Evolutionary conservation across 2,888 invertebrate species (phyloP).

Genomic region (Zygogramma bicolorata): DNA sequence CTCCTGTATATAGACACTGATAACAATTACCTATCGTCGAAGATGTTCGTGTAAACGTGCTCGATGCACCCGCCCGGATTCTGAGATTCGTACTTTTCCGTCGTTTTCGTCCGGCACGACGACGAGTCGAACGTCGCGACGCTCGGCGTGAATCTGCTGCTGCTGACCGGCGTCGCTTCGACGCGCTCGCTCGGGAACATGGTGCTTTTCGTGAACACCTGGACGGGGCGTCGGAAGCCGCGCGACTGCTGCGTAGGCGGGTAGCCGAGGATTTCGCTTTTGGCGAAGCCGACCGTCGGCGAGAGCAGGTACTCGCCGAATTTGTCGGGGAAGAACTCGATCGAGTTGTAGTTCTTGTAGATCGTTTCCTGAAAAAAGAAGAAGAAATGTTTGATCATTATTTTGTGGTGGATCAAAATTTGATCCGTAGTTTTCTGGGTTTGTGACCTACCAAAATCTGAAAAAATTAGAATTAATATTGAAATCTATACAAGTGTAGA

Average conservation of each 20-base stretch:
- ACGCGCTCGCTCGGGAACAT: slow-evolving; percentile 66
- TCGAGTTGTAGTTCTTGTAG: slow-evolving; percentile 85
- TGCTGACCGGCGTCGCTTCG: slow-evolving; percentile 57
- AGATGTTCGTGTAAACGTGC: slow-evolving; percentile 56
- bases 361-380: slow-evolving; percentile 81
- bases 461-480: too few relatives aligned
- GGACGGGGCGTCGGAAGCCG: slow-evolving; percentile 89
- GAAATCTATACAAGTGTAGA: too few relatives aligned
- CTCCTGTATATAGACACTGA: too few relatives aligned
- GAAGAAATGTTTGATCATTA: too few relatives aligned
- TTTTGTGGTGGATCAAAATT: too few relatives aligned
- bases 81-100: slow-evolving; percentile 55
- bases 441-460: too few relatives aligned
- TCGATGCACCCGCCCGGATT: slow-evolving; percentile 45
- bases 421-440: too few relatives aligned
- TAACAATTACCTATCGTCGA: slow-evolving; percentile 47
- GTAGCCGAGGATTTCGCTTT: slow-evolving; percentile 86
- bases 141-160: slow-evolving; percentile 54
- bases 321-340: slow-evolving; percentile 91
- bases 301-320: slow-evolving; percentile 94
- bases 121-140: slow-evolving; percentile 20
- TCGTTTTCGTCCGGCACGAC: slow-evolving; percentile 49
- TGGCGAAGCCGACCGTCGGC: slow-evolving; percentile 91
- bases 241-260: slow-evolving; percentile 83
- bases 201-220: slow-evolving; percentile 68